Evolutionary conservation across 2,113 vertebrate species (phyloP), one percentile per base, ranked within the genome.

Genomic region (Hippoglossus stenolepis): DNA sequence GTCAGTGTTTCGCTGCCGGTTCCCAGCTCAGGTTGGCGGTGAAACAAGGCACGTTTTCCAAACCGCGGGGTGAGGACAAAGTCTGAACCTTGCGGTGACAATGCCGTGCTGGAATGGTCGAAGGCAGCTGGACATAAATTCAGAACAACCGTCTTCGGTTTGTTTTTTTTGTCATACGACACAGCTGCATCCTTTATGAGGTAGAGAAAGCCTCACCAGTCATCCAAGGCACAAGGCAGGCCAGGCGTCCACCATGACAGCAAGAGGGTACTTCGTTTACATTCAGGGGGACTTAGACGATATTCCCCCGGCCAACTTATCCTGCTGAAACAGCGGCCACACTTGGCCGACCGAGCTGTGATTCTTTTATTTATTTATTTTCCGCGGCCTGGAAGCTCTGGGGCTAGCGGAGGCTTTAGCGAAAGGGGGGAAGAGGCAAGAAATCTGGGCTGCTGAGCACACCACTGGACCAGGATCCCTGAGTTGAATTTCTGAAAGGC

Each of bases 131-230:
- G 71, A 72, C 84, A 84, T 87, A 86, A 80, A 84, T 87, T 85
- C 79, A 75, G 80, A 86, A 60, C 40, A 82, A 58, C 53, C 57
- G 23, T 49, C 54, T 67, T 79, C 73, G 38, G 62, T 28, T 60
- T 56, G 26, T 67, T 63, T 20, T 13, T 40, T 63, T 70, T 79
- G 58, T 62, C 17, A 61, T 15, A 67, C 72, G 61, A 67, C 91
- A 87, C 87, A 90, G 84, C 87, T 86, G 90, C 88, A 88, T 92
- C 87, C 85, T 91, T 93, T 93, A 90, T 87, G 89, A 89, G 86
- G 75, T 82, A 71, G 67, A 88, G 86, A 92, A 92, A 87, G 82
- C 83, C 84, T 80, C 88, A 81, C 73, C 85, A 89, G 85, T 80
- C 91, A 88, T 91, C 87, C 86, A 64, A 65, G 67, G 68, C 83